phyloP scores from a whole-genome alignment of 2,888 invertebrate species.

The Noctua pronuba region DNA sequence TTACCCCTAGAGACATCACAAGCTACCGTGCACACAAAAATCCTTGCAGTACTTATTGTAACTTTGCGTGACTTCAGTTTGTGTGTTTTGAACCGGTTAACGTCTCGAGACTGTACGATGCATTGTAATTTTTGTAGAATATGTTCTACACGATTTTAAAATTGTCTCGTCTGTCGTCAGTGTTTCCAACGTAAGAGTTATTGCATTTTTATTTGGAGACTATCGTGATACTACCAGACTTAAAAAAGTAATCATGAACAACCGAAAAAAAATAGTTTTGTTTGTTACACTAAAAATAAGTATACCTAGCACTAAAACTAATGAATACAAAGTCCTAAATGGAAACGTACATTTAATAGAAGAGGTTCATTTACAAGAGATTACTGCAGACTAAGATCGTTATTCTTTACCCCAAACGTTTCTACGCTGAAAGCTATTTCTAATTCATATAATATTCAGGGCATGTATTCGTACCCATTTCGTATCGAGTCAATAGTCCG shows the following conservation, averaged over 20 bases:
- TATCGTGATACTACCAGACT: background rate
- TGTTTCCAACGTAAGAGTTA: background rate
- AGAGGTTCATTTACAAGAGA: slow-evolving; percentile 28
- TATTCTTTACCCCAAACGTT: slow-evolving; percentile 29
- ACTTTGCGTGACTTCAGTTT: slow-evolving; percentile 18
- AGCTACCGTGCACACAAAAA: slow-evolving; percentile 11
- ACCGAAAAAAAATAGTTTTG: background rate
- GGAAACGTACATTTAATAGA: background rate
- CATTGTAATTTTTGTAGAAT: slow-evolving; percentile 28
- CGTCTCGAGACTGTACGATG: slow-evolving; percentile 4
- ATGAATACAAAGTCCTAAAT: slow-evolving; percentile 1
- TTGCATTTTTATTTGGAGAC: background rate
- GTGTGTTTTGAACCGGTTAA: slow-evolving; percentile 10
- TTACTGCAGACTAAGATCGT: slow-evolving; percentile 39
- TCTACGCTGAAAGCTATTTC: slow-evolving; percentile 46
- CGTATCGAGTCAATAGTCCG: slow-evolving; percentile 50
- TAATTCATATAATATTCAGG: slow-evolving; percentile 59
- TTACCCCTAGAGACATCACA: slow-evolving; percentile 6
- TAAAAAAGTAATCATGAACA: background rate
- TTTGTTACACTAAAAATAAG: background rate
- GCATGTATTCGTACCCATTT: slow-evolving; percentile 53
- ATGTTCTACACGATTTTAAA: background rate
- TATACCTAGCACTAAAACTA: background rate
- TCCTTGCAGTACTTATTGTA: slow-evolving; percentile 4
- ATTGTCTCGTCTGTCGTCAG: background rate